Evolutionary conservation across 1,140 invertebrate genomes (phyloP).

Genomic region (Daktulosphaira vitifoliae): DNA sequence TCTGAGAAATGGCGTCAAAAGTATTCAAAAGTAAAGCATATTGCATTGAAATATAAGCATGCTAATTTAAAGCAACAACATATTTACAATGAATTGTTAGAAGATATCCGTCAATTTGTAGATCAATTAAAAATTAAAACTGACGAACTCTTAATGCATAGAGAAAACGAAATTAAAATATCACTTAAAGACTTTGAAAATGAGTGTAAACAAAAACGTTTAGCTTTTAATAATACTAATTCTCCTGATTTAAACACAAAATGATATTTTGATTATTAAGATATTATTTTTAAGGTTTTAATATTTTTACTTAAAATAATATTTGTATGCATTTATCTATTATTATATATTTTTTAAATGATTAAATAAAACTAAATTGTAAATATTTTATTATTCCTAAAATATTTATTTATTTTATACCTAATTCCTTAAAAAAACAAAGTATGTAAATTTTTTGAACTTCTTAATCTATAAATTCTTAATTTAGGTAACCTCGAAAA

Average conservation of each 20-base stretch:
- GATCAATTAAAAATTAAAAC: constrained; percentile 24
- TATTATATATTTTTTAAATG: too few relatives aligned
- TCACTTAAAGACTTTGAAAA: constrained; percentile 22
- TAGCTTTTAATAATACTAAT: constrained; percentile 19
- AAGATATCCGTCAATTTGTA: background rate
- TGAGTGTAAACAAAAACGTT: constrained; percentile 24
- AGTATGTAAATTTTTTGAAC: too few relatives aligned
- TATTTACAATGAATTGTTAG: constrained; percentile 11
- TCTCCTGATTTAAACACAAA: constrained; percentile 11
- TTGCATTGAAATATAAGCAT: constrained; percentile 15
- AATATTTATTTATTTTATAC: too few relatives aligned
- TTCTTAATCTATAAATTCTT: too few relatives aligned
- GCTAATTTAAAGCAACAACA: constrained; percentile 13
- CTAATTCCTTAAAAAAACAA: too few relatives aligned
- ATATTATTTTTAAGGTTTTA: too few relatives aligned
- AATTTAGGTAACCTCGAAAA: too few relatives aligned
- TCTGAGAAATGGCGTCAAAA: background rate
- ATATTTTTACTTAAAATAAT: too few relatives aligned
- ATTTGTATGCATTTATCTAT: too few relatives aligned
- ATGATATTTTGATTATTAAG: too few relatives aligned
- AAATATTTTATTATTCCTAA: too few relatives aligned
- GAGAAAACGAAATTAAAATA: constrained; percentile 21
- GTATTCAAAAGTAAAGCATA: constrained; percentile 15
- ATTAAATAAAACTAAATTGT: too few relatives aligned
- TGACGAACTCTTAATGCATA: background rate